phyloP scores from a whole-genome alignment of 1,140 invertebrate species.

The Philaenus spumarius region DNA sequence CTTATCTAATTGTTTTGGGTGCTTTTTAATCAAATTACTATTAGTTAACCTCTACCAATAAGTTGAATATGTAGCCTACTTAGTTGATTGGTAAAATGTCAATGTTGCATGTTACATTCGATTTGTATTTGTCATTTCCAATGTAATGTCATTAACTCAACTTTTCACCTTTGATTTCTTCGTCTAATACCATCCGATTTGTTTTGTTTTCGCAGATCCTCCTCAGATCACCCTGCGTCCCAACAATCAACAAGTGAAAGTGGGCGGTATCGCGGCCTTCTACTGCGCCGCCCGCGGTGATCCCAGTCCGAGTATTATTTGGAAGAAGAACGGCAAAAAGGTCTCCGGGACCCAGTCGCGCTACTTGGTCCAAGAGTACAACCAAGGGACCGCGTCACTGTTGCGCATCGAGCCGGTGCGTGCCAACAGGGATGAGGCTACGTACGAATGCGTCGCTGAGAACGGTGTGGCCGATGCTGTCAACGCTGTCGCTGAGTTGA shows the following conservation, averaged over 20 bases:
- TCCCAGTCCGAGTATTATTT: slow-evolving; percentile 79
- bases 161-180: too few relatives aligned
- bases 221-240: slow-evolving; percentile 83
- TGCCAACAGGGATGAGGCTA: slow-evolving; percentile 72
- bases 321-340: slow-evolving; percentile 85
- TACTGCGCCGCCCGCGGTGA: slow-evolving; percentile 90
- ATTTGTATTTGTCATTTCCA: too few relatives aligned
- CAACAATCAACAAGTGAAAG: slow-evolving; percentile 77
- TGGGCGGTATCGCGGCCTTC: slow-evolving; percentile 87
- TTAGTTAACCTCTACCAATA: too few relatives aligned
- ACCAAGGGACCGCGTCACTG: slow-evolving; percentile 61
- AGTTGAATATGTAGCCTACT: too few relatives aligned
- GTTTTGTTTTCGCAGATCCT: slow-evolving; percentile 64
- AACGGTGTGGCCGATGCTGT: slow-evolving; percentile 94
- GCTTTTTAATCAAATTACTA: too few relatives aligned
- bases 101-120: too few relatives aligned
- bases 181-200: background rate
- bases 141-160: too few relatives aligned
- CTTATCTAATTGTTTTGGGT: too few relatives aligned
- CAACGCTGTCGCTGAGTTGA: slow-evolving; percentile 75
- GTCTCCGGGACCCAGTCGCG: slow-evolving; percentile 66
- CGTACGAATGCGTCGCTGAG: slow-evolving; percentile 93
- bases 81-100: too few relatives aligned
- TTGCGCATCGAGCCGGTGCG: slow-evolving; percentile 89
- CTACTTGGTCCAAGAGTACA: slow-evolving; percentile 60